These are phyloP conservation scores for Perdita meconis DNA, from an alignment of 2,888 invertebrate genomes.

Conservation along the genomic window DNA sequence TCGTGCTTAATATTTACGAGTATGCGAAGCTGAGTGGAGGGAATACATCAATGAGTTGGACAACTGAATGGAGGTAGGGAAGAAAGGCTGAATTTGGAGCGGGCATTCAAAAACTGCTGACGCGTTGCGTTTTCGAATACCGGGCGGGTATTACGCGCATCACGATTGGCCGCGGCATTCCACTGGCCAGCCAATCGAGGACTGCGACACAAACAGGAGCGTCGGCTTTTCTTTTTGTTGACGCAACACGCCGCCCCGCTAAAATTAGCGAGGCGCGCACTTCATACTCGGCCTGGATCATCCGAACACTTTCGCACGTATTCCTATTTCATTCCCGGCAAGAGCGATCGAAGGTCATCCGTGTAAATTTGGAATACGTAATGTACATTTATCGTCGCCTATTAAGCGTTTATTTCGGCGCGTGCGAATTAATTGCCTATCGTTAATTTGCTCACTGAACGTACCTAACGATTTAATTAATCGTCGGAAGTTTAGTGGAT, in stretches of 20 bases:
- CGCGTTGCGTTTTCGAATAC: slow-evolving; percentile 49
- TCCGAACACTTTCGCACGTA: slow-evolving; percentile 65
- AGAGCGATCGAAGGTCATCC: slow-evolving; percentile 66
- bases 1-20: not conserved
- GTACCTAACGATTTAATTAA: not conserved
- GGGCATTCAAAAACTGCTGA: slow-evolving; percentile 33
- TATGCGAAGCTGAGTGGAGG: too few species aligned
- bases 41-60: slow-evolving; percentile 21
- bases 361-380: slow-evolving; percentile 51
- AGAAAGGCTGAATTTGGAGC: slow-evolving; percentile 31
- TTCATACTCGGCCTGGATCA: slow-evolving; percentile 73
- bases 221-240: slow-evolving; percentile 76
- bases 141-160: slow-evolving; percentile 39
- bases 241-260: slow-evolving; percentile 69
- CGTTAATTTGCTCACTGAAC: not conserved
- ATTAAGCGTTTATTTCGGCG: slow-evolving; percentile 28
- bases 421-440: slow-evolving; percentile 12
- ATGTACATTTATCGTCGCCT: slow-evolving; percentile 40
- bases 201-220: slow-evolving; percentile 69
- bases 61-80: slow-evolving; percentile 31
- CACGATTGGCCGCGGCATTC: slow-evolving; percentile 66
- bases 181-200: slow-evolving; percentile 68
- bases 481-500: not conserved
- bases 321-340: slow-evolving; percentile 67
- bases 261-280: slow-evolving; percentile 73